These are phyloP conservation scores for Cyprinella venusta DNA, from an alignment of 2,797 vertebrate genomes.

Conservation along the genomic window DNA sequence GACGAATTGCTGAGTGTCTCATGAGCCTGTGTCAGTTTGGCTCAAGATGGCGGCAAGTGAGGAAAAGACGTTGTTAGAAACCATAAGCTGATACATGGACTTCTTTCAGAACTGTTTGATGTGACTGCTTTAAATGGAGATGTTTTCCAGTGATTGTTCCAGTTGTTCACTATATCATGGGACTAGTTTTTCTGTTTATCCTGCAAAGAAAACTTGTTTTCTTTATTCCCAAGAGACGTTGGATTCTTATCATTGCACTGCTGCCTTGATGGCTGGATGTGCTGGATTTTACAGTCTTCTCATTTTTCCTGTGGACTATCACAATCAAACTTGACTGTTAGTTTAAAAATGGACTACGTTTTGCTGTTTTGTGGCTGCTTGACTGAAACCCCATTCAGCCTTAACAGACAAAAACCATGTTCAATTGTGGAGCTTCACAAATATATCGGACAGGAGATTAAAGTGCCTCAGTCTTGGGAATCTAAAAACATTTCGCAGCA, in stretches of 20 bases:
- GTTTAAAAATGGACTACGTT: slow-evolving; percentile 9
- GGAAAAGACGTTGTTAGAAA: background rate
- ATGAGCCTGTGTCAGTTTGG: background rate
- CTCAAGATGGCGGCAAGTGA: background rate
- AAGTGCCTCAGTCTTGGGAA: background rate
- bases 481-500: background rate
- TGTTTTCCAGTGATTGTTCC: background rate
- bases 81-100: slow-evolving; percentile 20
- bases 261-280: background rate
- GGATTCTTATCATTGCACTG: background rate
- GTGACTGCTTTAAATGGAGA: background rate
- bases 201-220: background rate
- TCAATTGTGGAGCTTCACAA: background rate
- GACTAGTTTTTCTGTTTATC: slow-evolving; percentile 6
- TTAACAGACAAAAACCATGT: background rate
- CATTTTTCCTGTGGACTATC: slow-evolving; percentile 5
- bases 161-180: background rate
- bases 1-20: slow-evolving; percentile 42
- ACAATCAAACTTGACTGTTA: background rate
- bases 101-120: background rate
- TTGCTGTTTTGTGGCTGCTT: background rate
- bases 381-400: background rate
- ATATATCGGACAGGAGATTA: background rate
- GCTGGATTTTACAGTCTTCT: background rate
- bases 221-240: background rate